Evolutionary conservation across 2,797 vertebrate genomes (phyloP).

Genomic region (Premnoplex brunnescens): DNA sequence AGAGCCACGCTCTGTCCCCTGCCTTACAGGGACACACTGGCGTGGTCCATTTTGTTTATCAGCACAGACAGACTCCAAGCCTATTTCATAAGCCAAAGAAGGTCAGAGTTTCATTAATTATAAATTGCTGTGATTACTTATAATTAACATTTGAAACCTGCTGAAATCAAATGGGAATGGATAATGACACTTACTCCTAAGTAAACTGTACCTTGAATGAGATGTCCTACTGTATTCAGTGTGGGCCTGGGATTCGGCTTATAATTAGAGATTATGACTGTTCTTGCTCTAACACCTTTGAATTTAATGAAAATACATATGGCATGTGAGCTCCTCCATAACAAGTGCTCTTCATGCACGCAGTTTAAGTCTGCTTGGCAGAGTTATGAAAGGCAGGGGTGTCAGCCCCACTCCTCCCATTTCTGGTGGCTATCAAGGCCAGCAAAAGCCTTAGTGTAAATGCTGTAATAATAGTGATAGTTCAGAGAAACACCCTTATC

Average conservation of each 20-base stretch:
- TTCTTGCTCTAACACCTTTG: not conserved
- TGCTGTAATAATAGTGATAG: not conserved
- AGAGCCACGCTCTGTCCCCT: not conserved
- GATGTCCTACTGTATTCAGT: not conserved
- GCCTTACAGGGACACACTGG: not conserved
- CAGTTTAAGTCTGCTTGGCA: not conserved
- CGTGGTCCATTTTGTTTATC: not conserved
- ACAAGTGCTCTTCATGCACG: not conserved
- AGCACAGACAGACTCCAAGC: not conserved
- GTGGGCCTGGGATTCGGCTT: not conserved
- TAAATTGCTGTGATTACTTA: not conserved
- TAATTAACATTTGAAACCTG: not conserved
- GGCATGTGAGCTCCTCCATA: not conserved
- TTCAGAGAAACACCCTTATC: not conserved
- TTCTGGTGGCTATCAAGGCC: conserved; percentile 9
- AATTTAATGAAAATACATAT: not conserved
- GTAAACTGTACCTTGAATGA: not conserved
- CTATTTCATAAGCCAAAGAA: not conserved
- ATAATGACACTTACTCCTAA: not conserved
- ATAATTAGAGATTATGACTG: not conserved
- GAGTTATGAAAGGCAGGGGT: not conserved
- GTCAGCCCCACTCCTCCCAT: not conserved
- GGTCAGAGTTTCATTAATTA: not conserved
- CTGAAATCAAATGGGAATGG: not conserved
- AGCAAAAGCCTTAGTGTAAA: not conserved